Conservation (phyloP, 2,797 vertebrate genomes). For the Sparidentex hasta region DNA sequence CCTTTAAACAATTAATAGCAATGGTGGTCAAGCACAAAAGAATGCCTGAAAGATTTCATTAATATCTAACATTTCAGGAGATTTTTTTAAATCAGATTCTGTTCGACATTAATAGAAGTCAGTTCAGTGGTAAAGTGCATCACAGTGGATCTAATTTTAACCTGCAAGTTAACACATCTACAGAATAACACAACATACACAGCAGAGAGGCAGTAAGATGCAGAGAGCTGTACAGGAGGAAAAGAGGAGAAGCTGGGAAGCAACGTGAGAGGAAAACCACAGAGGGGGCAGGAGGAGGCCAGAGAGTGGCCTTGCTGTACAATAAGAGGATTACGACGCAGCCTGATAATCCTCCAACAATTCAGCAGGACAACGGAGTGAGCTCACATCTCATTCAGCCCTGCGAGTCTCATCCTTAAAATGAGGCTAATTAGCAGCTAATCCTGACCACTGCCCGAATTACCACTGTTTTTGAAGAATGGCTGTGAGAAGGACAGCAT, state of each 20-base stretch:
- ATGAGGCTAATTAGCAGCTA: conserved; percentile 85
- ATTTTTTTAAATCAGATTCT: conserved; percentile 33
- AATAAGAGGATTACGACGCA: conserved; percentile 83
- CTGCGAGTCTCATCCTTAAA: conserved; percentile 74
- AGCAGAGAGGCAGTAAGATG: conserved; percentile 10
- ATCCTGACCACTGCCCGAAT: conserved; percentile 76
- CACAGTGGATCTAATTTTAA: conserved; percentile 21
- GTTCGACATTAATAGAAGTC: neutral
- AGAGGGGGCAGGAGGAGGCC: conserved; percentile 54
- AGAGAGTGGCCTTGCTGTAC: conserved; percentile 74
- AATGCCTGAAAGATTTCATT: neutral
- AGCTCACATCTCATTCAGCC: conserved; percentile 74
- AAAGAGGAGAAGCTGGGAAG: conserved; percentile 44
- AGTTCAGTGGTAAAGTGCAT: conserved; percentile 24
- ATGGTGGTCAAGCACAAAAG: neutral
- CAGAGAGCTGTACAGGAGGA: conserved; percentile 27
- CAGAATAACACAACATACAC: conserved; percentile 14
- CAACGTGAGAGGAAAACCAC: conserved; percentile 52
- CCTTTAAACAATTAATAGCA: neutral
- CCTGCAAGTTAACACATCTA: conserved; percentile 25
- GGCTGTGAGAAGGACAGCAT: conserved; percentile 30
- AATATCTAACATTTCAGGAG: neutral
- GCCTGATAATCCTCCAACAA: conserved; percentile 79
- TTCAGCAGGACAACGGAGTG: conserved; percentile 71
- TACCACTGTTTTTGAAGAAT: conserved; percentile 60